phyloP scores from a whole-genome alignment of 2,797 vertebrate species.

The Chelon labrosus region DNA sequence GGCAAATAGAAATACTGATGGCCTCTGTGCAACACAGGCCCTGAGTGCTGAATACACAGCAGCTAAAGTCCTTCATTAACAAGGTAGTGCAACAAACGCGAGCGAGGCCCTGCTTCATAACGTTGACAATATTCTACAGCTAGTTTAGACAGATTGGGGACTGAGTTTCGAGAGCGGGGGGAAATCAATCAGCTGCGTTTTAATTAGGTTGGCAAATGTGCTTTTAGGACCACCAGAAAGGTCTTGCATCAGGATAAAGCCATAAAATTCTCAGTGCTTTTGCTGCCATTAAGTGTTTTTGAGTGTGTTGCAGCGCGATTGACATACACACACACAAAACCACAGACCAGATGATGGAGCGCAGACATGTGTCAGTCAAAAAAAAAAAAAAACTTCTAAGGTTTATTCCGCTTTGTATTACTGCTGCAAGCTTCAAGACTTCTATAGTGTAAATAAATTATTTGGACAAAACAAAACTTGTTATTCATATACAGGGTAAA shows the following conservation, averaged over 20 bases:
- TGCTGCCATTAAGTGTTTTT: constrained; percentile 10
- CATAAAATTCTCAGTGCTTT: constrained; percentile 10
- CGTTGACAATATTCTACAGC: constrained; percentile 42
- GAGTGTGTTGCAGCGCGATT: not conserved
- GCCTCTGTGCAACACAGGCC: constrained; percentile 38
- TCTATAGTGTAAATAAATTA: not conserved
- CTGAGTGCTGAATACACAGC: constrained; percentile 48
- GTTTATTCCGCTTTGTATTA: not conserved
- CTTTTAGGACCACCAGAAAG: constrained; percentile 42
- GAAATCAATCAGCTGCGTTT: constrained; percentile 64
- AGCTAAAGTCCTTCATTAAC: constrained; percentile 56
- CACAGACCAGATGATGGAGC: constrained; percentile 25
- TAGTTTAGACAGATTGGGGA: constrained; percentile 62
- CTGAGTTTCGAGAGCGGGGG: constrained; percentile 27
- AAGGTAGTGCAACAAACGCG: constrained; percentile 44
- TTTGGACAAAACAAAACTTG: not conserved
- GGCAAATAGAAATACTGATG: constrained; percentile 48
- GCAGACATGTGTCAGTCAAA: constrained; percentile 31
- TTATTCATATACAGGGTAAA: not conserved
- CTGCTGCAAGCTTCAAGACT: constrained; percentile 6
- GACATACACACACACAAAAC: constrained; percentile 27
- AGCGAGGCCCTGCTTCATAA: constrained; percentile 43
- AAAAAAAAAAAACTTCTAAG: not conserved
- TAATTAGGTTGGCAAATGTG: constrained; percentile 68
- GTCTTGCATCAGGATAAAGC: constrained; percentile 12